Base-by-base conservation (phyloP, 2,888 invertebrate species). In the Caradrina clavipalpis region DNA sequence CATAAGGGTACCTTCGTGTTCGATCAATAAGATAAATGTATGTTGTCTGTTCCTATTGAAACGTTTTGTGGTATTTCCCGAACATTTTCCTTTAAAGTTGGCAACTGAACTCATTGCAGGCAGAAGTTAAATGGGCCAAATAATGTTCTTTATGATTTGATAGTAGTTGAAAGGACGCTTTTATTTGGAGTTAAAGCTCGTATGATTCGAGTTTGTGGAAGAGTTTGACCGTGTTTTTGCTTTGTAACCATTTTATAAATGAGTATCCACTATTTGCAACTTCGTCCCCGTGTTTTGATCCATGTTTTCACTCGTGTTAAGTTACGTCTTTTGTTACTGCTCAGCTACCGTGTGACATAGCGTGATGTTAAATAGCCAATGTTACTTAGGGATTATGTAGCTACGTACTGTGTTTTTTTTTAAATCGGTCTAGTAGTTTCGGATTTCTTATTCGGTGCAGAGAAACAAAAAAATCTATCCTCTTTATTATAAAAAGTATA, bases 1-100 rank as follows among this genome's bases (percentile, higher is more conserved):
- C 54, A 67, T 31, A 58, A 17, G 45, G 45, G 21, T 58, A 35
- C 21, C 15, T 50, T 21, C 26, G 59, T 42, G 59, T 57, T 19
- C 51, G 35, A 69, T 53, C 55, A 64, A 78, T 53, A 73, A 60
- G 58, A 78, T 73, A 78, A 55, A 73, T 51, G 53, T 54, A 2
- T 49, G 47, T 69, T 61, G 56, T 47, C 26, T 53, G 57, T 68
- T 78, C 22, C 22, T 59, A 76, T 76, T 80, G 65, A 62, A 80
- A 59, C 61, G 56, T 76, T 55, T 50, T 55, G 26, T 54, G 31
- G 56, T 64, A 35, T 55, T 67, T 58, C 42, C 45, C 50, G 50
- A 59, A 59, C 45, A 62, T 54, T 68, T 80, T 78, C 53, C 22
- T 72, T 39, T 47, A 62, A 65, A 78, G 19, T 78, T 80, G 68